phyloP scores from a whole-genome alignment of 2,113 vertebrate genomes.

The Pedionomus torquatus region DNA sequence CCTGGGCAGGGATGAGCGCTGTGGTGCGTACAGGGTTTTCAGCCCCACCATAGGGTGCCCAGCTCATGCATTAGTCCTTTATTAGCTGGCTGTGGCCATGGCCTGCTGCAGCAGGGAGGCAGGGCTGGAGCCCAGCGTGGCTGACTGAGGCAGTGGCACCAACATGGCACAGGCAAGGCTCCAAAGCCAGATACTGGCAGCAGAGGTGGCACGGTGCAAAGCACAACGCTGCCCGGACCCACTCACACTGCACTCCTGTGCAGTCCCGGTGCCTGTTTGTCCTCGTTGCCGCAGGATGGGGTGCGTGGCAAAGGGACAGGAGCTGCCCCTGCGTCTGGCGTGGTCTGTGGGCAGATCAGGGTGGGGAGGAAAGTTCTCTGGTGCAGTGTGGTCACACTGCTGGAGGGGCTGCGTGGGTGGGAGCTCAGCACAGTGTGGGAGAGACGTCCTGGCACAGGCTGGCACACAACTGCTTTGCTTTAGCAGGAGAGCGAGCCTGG shows the following conservation, averaged over 20 bases:
- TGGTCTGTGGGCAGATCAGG: too few relatives aligned
- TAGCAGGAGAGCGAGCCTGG: fast-evolving
- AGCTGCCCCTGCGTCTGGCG: too few relatives aligned
- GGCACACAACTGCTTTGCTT: fast-evolving
- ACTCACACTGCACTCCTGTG: fast-evolving
- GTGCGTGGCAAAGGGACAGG: fast-evolving
- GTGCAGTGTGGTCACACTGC: fast-evolving
- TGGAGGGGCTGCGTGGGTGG: background rate
- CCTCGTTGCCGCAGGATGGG: background rate
- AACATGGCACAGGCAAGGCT: background rate
- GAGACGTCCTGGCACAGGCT: fast-evolving
- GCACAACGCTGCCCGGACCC: fast-evolving
- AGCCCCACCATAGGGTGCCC: fast-evolving
- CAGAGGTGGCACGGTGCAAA: background rate
- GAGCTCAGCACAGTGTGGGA: background rate
- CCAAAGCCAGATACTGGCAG: background rate
- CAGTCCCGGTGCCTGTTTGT: too few relatives aligned
- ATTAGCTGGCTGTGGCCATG: background rate
- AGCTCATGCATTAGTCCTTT: background rate
- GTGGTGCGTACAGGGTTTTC: fast-evolving
- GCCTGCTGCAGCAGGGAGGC: background rate
- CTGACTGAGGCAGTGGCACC: background rate
- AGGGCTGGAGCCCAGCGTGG: fast-evolving
- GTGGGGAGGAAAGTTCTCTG: fast-evolving
- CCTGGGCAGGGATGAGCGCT: fast-evolving